Percentiles rank a stretch among this genome's conserved stretches.
Evolutionary conservation across 1,140 invertebrate species (phyloP).

Genomic region (Asobara japonica): DNA sequence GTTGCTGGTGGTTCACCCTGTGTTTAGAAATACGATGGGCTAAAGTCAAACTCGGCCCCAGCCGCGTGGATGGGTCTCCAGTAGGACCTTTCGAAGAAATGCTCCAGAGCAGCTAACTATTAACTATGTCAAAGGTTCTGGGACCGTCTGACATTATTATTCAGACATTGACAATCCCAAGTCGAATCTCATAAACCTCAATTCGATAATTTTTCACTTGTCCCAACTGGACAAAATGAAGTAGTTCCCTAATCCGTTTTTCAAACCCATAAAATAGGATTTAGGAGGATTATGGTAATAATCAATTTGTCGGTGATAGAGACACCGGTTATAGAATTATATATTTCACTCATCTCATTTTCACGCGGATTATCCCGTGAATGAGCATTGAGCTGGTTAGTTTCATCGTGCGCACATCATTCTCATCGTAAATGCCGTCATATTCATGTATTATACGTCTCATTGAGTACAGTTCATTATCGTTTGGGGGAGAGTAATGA

Average conservation of each 20-base stretch:
- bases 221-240: background rate
- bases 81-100: too few species aligned
- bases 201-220: background rate
- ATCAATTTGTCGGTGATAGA: background rate
- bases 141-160: too few species aligned
- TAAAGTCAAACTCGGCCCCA: too few species aligned
- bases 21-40: too few species aligned
- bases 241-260: background rate
- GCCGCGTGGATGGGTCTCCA: too few species aligned
- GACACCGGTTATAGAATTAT: background rate
- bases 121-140: too few species aligned
- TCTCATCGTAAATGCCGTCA: background rate
- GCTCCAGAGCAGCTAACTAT: too few species aligned
- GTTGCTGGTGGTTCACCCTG: too few species aligned
- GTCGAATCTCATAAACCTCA: too few species aligned
- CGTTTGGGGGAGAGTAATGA: conserved; percentile 1
- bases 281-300: conserved; percentile 7
- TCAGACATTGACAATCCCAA: background rate
- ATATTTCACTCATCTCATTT: background rate
- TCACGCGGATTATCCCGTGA: background rate
- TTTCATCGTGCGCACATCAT: background rate
- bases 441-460: background rate
- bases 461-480: background rate
- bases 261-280: background rate
- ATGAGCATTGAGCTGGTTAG: background rate